Percentiles rank a stretch among this genome's conserved stretches.
These are phyloP conservation scores for Phrynocephalus forsythii DNA, from an alignment of 2,797 vertebrate genomes.

Conservation along the genomic window DNA sequence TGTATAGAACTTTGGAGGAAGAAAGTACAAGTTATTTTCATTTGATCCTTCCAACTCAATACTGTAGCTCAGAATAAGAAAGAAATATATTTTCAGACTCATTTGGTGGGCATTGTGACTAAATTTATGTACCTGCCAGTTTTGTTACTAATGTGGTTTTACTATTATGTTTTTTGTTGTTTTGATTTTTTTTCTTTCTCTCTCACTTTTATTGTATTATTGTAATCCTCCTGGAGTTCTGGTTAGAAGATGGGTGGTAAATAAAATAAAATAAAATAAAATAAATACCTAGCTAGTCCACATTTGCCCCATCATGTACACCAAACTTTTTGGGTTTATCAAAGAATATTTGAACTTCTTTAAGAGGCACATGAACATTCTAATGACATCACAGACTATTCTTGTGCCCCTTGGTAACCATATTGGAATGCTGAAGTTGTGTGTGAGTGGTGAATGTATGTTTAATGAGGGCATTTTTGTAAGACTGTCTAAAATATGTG, in stretches of 20 bases:
- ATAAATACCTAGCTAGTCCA: not conserved
- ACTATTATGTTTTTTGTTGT: too few species aligned
- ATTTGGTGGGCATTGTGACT: not conserved
- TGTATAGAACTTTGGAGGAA: not conserved
- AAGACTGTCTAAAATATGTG: conserved; percentile 19
- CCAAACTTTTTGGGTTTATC: not conserved
- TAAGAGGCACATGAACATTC: conserved; percentile 33
- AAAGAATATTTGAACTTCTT: conserved; percentile 3
- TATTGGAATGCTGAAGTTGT: not conserved
- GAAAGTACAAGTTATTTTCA: not conserved
- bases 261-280: not conserved
- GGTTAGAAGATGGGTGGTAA: not conserved
- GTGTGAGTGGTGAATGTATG: conserved; percentile 12
- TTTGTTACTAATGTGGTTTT: not conserved
- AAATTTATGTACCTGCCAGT: not conserved
- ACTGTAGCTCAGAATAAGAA: not conserved
- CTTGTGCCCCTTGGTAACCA: conserved; percentile 31
- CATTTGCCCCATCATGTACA: not conserved
- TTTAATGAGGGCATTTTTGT: conserved; percentile 19
- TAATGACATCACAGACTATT: conserved; percentile 33
- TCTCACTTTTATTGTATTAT: not conserved
- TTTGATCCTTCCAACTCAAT: not conserved
- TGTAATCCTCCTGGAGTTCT: not conserved
- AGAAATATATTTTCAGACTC: not conserved
- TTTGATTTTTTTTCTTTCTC: not conserved